Evolutionary conservation across 1,140 invertebrate genomes (phyloP).

Genomic region (Propsilocerus akamusi): DNA sequence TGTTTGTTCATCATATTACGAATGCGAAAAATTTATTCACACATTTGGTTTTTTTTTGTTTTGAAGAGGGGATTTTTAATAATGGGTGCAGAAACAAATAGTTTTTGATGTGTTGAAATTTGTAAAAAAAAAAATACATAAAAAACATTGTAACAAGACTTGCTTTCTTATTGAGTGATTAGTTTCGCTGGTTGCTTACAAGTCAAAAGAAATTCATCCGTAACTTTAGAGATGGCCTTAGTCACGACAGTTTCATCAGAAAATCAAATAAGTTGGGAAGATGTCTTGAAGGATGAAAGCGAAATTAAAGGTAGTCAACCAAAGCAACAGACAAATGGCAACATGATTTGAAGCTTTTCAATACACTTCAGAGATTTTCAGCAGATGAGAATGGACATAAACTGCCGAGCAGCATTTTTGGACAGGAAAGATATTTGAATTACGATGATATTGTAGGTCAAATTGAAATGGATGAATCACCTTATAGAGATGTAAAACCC

Average conservation of each 20-base stretch:
- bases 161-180: conserved; percentile 60
- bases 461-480: conserved; percentile 24
- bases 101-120: too few relatives aligned
- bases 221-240: conserved; percentile 52
- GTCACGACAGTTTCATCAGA: conserved; percentile 35
- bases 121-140: too few relatives aligned
- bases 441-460: conserved; percentile 21
- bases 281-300: conserved; percentile 23
- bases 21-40: too few relatives aligned
- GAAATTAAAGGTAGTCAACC: background rate
- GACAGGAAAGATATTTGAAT: conserved; percentile 21
- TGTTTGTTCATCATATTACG: too few relatives aligned
- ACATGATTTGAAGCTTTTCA: conserved; percentile 4
- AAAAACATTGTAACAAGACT: conserved; percentile 45
- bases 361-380: background rate
- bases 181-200: conserved; percentile 49
- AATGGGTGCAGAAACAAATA: too few relatives aligned
- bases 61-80: too few relatives aligned
- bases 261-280: conserved; percentile 26
- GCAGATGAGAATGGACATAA: background rate
- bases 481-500: conserved; percentile 23
- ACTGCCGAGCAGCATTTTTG: conserved; percentile 8
- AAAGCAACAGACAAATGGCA: conserved; percentile 17
- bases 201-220: conserved; percentile 29
- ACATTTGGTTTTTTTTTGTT: too few relatives aligned